A percentile compares a stretch with the other conserved stretches of the same genome.
phyloP scores from a whole-genome alignment of 2,113 vertebrate genomes.

The Thamnophis sirtalis region DNA sequence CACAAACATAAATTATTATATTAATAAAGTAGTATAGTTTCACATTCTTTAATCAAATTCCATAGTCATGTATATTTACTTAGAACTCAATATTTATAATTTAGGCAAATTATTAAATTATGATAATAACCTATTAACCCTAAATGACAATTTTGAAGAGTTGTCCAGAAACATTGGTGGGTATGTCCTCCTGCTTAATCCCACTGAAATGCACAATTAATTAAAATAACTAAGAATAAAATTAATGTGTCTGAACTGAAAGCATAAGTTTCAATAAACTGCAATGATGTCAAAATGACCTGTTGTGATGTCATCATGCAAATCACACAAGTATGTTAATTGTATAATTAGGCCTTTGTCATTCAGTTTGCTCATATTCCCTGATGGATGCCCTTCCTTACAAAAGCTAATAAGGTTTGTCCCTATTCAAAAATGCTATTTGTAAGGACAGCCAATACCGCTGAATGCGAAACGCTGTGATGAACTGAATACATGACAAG shows the following conservation, averaged over 20 bases:
- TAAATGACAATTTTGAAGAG: background rate
- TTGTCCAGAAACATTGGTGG: background rate
- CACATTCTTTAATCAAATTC: background rate
- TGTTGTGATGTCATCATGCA: background rate
- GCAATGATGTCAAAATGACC: background rate
- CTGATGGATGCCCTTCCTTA: background rate
- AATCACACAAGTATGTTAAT: background rate
- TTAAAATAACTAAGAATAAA: background rate
- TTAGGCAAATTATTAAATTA: background rate
- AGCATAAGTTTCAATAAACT: background rate
- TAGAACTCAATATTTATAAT: background rate
- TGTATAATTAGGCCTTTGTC: background rate
- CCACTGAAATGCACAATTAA: background rate
- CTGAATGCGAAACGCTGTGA: background rate
- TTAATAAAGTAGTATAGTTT: background rate
- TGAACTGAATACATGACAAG: background rate
- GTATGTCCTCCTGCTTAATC: background rate
- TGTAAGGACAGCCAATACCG: background rate
- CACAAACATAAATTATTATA: background rate
- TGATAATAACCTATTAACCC: background rate
- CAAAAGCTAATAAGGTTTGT: background rate
- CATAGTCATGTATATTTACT: background rate
- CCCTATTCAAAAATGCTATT: background rate
- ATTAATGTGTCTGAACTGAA: background rate
- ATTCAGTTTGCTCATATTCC: background rate